Base-by-base conservation (phyloP, 2,113 vertebrate species). In the Tragulus kanchil region DNA sequence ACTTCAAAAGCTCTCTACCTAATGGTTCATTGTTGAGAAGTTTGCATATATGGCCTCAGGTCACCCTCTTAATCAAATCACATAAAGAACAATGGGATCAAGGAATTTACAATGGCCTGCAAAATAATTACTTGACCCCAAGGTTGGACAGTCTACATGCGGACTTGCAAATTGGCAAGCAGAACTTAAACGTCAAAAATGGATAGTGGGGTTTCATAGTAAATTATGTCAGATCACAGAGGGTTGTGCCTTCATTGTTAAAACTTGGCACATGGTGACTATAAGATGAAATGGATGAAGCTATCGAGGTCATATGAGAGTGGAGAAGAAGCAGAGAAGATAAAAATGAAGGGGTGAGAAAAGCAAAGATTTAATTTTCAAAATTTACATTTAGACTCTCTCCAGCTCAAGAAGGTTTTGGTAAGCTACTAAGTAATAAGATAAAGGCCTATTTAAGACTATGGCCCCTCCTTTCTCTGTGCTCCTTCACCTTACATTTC, bases 41-140 rank as follows among this genome's bases (percentile, higher is more conserved):
- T 3, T 19, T 50, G 65, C 0, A 5, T 48, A 8, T 31, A n/a
- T 84, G 50, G 86, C 78, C 73, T 89, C 23, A 21, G 83, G 45
- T 48, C 19, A 89, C 58, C 5, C 8, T 87, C 62, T 89, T 77
- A 95, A 96, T 97, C 77, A 91, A 91, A 89, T 90, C 89, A 31
- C 12, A 50, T 0, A 61, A 52, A 92, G 11, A 97, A 31, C 26
- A 96, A 62, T 28, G 26, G 85, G 78, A 86, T 86, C 50, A 61
- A 67, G 93, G 83, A 90, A 93, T 45, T 79, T 75, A 83, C 59
- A 92, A 36, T 78, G n/a, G 69, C 54, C 10, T 31, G 28, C 7
- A 13, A 56, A 94, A 88, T 96, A 96, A 96, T 92, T 92, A 71
- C 50, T 84, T 96, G 96, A 96, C 77, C 85, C 26, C 5, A 21